Evolutionary conservation across 2,888 invertebrate species (phyloP).

Genomic region (Dendrolimus houi): DNA sequence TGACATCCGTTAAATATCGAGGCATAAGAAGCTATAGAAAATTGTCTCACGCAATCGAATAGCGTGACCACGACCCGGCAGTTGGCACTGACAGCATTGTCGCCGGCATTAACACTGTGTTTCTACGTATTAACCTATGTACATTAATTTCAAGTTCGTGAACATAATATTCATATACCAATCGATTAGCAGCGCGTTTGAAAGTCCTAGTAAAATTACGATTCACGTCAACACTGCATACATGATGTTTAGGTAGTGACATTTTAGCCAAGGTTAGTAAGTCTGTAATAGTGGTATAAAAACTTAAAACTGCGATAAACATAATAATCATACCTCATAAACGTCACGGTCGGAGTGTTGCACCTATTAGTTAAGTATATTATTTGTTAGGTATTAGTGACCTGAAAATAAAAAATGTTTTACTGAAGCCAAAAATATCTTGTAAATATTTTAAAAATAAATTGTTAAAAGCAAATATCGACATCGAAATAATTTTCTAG

Average conservation of each 20-base stretch:
- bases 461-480: too few relatives aligned
- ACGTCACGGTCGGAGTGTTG: too few relatives aligned
- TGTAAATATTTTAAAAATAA: too few relatives aligned
- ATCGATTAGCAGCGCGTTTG: slow-evolving; percentile 22
- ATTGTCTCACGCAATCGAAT: slow-evolving; percentile 36
- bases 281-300: too few relatives aligned
- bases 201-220: background rate
- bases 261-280: background rate
- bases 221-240: background rate
- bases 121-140: slow-evolving; percentile 26
- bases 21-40: slow-evolving; percentile 31
- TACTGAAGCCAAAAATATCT: too few relatives aligned
- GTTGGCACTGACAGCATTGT: slow-evolving; percentile 25
- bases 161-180: slow-evolving; percentile 19
- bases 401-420: too few relatives aligned
- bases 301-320: too few relatives aligned
- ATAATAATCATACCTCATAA: too few relatives aligned
- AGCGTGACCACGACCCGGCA: slow-evolving; percentile 17
- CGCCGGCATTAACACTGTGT: slow-evolving; percentile 25
- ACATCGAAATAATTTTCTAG: too few relatives aligned
- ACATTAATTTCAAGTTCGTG: slow-evolving; percentile 27
- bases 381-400: too few relatives aligned
- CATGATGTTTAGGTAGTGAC: background rate
- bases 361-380: too few relatives aligned
- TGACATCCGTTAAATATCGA: slow-evolving; percentile 48